A percentile compares a stretch with the other conserved stretches of the same genome.
These are phyloP conservation scores for Eospalax fontanierii DNA, from an alignment of 2,797 vertebrate species.

Conservation along the genomic window DNA sequence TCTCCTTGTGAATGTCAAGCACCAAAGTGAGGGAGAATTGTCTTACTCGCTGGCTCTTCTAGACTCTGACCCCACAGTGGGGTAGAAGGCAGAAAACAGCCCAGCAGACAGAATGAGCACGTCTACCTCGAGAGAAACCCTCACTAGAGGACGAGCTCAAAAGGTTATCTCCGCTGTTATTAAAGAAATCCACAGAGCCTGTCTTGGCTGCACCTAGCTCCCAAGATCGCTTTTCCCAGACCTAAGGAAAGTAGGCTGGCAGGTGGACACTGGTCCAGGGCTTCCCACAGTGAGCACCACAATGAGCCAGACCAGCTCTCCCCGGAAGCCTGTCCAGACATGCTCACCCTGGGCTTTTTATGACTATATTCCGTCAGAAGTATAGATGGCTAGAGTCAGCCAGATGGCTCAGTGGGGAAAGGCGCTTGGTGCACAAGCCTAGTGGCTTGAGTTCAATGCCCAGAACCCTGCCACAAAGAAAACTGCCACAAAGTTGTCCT, in stretches of 20 bases:
- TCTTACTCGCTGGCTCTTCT: neutral
- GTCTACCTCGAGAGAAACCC: neutral
- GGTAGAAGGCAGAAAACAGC: neutral
- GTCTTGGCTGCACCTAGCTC: too few relatives aligned
- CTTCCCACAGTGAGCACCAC: fast-evolving
- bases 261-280: neutral
- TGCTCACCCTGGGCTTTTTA: neutral
- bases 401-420: neutral
- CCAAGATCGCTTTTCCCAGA: fast-evolving
- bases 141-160: neutral
- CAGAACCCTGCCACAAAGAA: neutral
- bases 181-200: neutral
- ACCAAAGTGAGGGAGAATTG: neutral
- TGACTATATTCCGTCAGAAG: neutral
- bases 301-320: fast-evolving
- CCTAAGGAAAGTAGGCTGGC: too few relatives aligned
- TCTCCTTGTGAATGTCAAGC: neutral
- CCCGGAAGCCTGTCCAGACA: neutral
- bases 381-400: neutral
- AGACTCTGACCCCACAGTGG: neutral
- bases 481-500: neutral
- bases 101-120: neutral
- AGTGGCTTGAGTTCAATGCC: neutral
- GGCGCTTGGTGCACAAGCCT: neutral
- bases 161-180: neutral